Base-by-base conservation (phyloP, 2,888 invertebrate species). In the Eucera pruinosa region DNA sequence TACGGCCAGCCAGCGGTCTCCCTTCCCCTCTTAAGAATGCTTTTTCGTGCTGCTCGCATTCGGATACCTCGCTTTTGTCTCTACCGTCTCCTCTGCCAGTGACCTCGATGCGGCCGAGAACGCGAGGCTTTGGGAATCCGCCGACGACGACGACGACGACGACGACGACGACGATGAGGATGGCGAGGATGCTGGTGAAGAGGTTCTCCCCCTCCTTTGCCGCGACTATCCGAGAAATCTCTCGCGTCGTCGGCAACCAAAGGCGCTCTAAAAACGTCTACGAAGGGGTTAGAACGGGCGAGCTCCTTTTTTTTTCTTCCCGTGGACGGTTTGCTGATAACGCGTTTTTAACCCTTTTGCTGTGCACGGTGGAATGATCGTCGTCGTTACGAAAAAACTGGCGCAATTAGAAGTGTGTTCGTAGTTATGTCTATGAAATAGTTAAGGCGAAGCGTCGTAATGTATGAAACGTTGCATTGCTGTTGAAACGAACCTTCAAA, bases 41-140 rank as follows among this genome's bases (percentile, higher is more conserved):
- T 71, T 69, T 52, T 81, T 71, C 73, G 61, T 83, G n/a, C 58
- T 57, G 45, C 25, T 76, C 62, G 30, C 64, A 58, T 57, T 75
- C 57, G 65, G 65, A 69, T 70, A 52, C 64, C 18, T 54, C 33
- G 43, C 73, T 78, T 64, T 78, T 66, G 54, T 80, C 69, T 69
- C 78, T 69, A 65, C 62, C 66, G 61, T 47, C 27, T 11, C 30
- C n/a, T 2, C 61, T 45, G 61, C 72, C n/a, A 36, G 41, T 48
- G 65, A 47, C 67, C 67, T 33, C 62, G 66, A 41, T 52, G 47
- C 39, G 18, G 30, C 30, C 13, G 20, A 6, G 54, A 54, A 33
- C 55, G 30, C 39, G 39, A 39, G 13, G 60, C 57, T 54, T 78
- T 48, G 58, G 48, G 65, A 69, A 70, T 65, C 45, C 70, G 0